Evolutionary conservation across 2,888 invertebrate genomes (phyloP), one percentile per base, ranked within the genome.

Genomic region (Acronicta psi): DNA sequence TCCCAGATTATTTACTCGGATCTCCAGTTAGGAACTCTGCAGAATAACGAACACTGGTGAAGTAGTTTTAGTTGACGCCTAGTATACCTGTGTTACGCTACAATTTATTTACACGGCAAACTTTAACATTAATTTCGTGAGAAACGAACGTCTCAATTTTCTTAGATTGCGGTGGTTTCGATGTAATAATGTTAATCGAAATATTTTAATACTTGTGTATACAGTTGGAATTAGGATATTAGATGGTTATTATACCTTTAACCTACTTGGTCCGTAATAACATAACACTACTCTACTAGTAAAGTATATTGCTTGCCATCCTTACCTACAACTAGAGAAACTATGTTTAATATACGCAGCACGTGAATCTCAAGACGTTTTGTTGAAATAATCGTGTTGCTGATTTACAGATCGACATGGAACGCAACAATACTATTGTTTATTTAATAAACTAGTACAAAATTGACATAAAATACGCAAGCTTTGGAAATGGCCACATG

Each of bases 1-100:
- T 51, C 50, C 42, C 38, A 42, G 50, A 53, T 73, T 63, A 70
- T 73, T 73, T 63, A 70, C 46, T 73, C 34, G 40, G 40, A 47
- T 54, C 46, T 49, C 17, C 23, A 69, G 53, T 69, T 54, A 25
- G 20, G 20, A 41, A 46, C 51, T 52, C 17, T 25, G 16, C 58
- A 50, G 49, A 69, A 46, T 63, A 45, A 37, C 64, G 25, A 54
- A 58, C 58, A 46, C 40, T 18, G 40, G 41, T 16, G 18, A 44
- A 54, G 34, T 46, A 45, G 47, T 52, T 61, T 17, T 40, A n/a
- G 38, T 50, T 53, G 6, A 37, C 8, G 3, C 52, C n/a, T n/a
- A n/a, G n/a, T n/a, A 31, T 58, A 69, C 50, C 64, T 58, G 50
- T 29, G 38, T 52, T 41, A 42, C 53, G 23, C 42, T 69, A 54